These are phyloP conservation scores for Smittia sp. DNA, from an alignment of 2,888 invertebrate species.

Conservation along the genomic window DNA sequence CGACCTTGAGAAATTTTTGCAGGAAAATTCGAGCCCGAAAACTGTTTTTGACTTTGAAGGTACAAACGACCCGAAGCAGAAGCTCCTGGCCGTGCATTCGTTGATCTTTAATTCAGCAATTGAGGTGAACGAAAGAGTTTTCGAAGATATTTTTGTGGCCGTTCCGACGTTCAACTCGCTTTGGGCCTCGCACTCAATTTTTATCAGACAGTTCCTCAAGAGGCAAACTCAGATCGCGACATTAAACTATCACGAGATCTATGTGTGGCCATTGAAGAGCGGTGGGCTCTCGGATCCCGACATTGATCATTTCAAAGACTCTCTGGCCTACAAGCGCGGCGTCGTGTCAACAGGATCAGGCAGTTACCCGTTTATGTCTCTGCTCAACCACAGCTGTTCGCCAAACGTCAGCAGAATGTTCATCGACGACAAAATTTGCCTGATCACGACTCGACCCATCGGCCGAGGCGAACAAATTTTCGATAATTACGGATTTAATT, in stretches of 20 bases:
- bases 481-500: conserved; percentile 80
- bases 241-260: conserved; percentile 28
- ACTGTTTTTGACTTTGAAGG: neutral
- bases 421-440: conserved; percentile 53
- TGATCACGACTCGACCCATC: conserved; percentile 65
- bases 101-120: neutral
- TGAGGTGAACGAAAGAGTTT: neutral
- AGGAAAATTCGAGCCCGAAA: neutral
- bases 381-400: conserved; percentile 85
- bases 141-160: neutral
- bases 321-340: neutral
- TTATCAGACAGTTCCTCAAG: conserved; percentile 45
- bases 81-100: neutral
- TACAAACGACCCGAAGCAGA: neutral
- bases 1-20: neutral
- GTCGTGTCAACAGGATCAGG: conserved; percentile 54
- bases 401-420: conserved; percentile 73
- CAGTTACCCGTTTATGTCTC: conserved; percentile 72
- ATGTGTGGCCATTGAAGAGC: conserved; percentile 1
- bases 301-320: conserved; percentile 44
- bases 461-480: conserved; percentile 68
- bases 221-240: conserved; percentile 1
- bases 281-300: neutral
- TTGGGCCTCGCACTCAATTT: conserved; percentile 46
- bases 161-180: neutral